Conservation (phyloP, 2,888 invertebrate species). For the Scelioninae gen. 2 region DNA sequence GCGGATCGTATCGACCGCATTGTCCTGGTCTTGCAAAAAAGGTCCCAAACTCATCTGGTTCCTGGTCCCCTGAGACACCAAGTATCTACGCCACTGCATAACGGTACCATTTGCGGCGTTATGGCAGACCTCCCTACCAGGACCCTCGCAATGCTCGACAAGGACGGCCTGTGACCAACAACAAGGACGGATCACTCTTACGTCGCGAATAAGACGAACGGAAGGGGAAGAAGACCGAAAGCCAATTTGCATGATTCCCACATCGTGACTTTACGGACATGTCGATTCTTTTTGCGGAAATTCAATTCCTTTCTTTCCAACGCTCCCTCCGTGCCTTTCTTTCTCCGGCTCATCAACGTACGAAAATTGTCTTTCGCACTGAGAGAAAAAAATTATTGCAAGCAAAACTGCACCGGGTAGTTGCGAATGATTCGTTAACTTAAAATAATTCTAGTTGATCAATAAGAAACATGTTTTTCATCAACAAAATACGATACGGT, state of each 20-base stretch:
- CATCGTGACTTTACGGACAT: slow-evolving; percentile 67
- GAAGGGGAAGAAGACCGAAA: slow-evolving; percentile 55
- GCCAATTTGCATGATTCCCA: slow-evolving; percentile 69
- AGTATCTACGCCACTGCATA: slow-evolving; percentile 71
- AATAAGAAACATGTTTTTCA: too few species aligned
- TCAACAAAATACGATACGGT: too few species aligned
- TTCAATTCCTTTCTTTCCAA: slow-evolving; percentile 39
- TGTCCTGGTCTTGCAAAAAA: slow-evolving; percentile 69
- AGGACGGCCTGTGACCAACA: slow-evolving; percentile 59
- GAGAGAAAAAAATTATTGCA: too few species aligned
- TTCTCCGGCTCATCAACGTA: slow-evolving; percentile 13
- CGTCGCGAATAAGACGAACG: slow-evolving; percentile 47
- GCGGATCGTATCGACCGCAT: too few species aligned
- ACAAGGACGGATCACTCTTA: slow-evolving; percentile 65
- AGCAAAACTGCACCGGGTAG: too few species aligned
- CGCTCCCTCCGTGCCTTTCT: not conserved
- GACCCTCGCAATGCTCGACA: slow-evolving; percentile 58
- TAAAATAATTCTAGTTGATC: too few species aligned
- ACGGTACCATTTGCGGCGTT: slow-evolving; percentile 72
- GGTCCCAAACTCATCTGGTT: slow-evolving; percentile 49
- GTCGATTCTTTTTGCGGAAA: slow-evolving; percentile 63
- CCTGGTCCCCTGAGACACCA: slow-evolving; percentile 41
- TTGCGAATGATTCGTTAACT: too few species aligned
- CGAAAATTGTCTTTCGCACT: slow-evolving; percentile 47
- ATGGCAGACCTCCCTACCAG: slow-evolving; percentile 64